Evolutionary conservation across 1,140 invertebrate genomes (phyloP), one percentile per base, ranked within the genome.

Genomic region (Diachasmimorpha longicaudata): DNA sequence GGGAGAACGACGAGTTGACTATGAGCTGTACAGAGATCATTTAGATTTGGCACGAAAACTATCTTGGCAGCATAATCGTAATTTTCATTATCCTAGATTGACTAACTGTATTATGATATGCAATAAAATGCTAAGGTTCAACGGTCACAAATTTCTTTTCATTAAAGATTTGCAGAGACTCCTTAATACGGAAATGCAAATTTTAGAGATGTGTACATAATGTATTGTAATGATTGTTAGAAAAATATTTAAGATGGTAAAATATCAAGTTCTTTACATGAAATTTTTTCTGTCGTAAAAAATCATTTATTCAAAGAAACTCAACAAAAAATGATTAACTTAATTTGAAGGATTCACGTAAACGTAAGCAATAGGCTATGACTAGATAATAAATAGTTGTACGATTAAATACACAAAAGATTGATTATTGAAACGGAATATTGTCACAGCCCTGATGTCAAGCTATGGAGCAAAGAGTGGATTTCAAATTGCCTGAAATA

Each of bases 41-140:
- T n/a, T 71, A 44, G 39, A 19, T 46, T 25, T 71, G 69, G 36
- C 52, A 46, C 23, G 37, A 52, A 13, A 36, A 25, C 3, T 1
- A 72, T 9, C 9, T 72, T 72, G 70, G 70, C 70, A 72, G 48
- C 9, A 48, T 55, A 2, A 55, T 48, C 23, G 70, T 72, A 14
- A 58, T 52, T 36, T 72, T 72, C 46, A 48, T 72, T 55, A 72
- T 72, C 37, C 25, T 58, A 72, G 48, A 48, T 52, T 48, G 19
- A 63, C 23, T 25, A 58, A 52, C 70, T 10, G 31, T 31, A 46
- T 72, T 48, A 72, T 72, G 48, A 58, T 23, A 36, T 37, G 48
- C 48, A 55, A 72, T 72, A 72, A 72, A 72, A 72, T 72, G 14
- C 31, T 31, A 37, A 58, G 37, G 70, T 72, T 72, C 52, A 58